phyloP scores from a whole-genome alignment of 2,113 vertebrate genomes.

The Antechinus flavipes region DNA sequence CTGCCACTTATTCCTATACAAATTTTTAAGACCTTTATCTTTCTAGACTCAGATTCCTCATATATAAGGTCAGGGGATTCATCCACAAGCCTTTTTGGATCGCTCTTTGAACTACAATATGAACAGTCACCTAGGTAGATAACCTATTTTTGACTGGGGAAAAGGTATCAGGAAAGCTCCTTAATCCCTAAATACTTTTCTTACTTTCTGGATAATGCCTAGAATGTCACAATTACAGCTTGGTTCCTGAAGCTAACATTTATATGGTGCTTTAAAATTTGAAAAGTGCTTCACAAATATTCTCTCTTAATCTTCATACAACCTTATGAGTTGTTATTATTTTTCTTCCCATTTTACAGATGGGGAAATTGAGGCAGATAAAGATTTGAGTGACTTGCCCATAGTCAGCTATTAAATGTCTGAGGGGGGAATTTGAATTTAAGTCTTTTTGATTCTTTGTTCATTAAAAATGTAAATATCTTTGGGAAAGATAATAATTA shows the following conservation, averaged over 20 bases:
- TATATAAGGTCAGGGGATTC: not conserved
- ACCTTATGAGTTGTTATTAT: not conserved
- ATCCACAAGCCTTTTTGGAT: not conserved
- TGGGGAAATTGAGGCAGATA: not conserved
- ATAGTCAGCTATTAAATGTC: not conserved
- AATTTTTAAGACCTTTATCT: not conserved
- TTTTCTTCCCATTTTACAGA: not conserved
- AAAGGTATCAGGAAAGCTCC: not conserved
- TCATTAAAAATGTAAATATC: not conserved
- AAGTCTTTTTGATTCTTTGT: not conserved
- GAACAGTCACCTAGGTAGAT: not conserved
- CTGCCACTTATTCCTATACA: not conserved
- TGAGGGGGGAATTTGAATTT: not conserved
- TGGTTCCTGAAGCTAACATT: not conserved
- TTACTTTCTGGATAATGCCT: not conserved
- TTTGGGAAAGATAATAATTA: not conserved
- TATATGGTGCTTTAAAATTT: not conserved
- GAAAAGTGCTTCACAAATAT: not conserved
- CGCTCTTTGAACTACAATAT: not conserved
- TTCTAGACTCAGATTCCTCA: not conserved
- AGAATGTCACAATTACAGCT: conserved; percentile 14
- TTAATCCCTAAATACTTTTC: not conserved
- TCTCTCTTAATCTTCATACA: not conserved
- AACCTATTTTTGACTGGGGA: not conserved
- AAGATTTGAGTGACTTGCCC: not conserved